Evolutionary conservation across 1,140 invertebrate genomes (phyloP).

Genomic region (Octopus bimaculoides): DNA sequence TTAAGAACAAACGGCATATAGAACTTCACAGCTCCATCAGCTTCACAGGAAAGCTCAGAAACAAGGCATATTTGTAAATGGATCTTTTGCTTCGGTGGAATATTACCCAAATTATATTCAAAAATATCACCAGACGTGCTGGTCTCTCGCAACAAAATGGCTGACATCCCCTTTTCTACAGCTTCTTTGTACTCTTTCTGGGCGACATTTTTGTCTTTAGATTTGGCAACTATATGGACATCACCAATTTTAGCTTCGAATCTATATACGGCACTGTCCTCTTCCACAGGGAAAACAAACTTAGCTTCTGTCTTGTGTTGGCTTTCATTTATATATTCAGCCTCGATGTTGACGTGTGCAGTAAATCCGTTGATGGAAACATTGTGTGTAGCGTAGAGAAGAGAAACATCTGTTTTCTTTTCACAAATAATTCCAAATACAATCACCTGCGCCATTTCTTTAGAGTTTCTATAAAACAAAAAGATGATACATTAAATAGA

Average conservation of each 20-base stretch:
- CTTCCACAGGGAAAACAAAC: constrained; percentile 41
- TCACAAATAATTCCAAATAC: background rate
- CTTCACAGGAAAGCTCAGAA: constrained; percentile 27
- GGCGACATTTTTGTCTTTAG: constrained; percentile 64
- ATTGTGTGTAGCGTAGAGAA: background rate
- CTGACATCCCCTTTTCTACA: constrained; percentile 62
- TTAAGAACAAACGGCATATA: constrained; percentile 36
- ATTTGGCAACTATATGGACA: constrained; percentile 28
- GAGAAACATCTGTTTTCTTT: background rate
- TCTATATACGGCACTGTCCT: constrained; percentile 34
- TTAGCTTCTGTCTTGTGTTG: constrained; percentile 23
- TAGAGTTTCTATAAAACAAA: background rate
- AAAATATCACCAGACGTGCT: constrained; percentile 32
- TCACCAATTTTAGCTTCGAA: constrained; percentile 38
- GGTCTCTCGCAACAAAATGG: constrained; percentile 51
- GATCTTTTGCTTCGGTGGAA: constrained; percentile 28
- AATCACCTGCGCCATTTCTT: background rate
- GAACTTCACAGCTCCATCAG: constrained; percentile 32
- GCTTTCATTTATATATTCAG: constrained; percentile 29
- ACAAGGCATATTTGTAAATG: constrained; percentile 27
- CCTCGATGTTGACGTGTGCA: constrained; percentile 23
- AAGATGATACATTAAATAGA: too few relatives aligned
- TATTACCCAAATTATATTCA: constrained; percentile 32
- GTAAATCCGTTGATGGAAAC: constrained; percentile 28
- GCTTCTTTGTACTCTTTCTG: constrained; percentile 66